These are phyloP conservation scores for Nesogale talazaci DNA, from an alignment of 2,113 vertebrate genomes.

Conservation along the genomic window DNA sequence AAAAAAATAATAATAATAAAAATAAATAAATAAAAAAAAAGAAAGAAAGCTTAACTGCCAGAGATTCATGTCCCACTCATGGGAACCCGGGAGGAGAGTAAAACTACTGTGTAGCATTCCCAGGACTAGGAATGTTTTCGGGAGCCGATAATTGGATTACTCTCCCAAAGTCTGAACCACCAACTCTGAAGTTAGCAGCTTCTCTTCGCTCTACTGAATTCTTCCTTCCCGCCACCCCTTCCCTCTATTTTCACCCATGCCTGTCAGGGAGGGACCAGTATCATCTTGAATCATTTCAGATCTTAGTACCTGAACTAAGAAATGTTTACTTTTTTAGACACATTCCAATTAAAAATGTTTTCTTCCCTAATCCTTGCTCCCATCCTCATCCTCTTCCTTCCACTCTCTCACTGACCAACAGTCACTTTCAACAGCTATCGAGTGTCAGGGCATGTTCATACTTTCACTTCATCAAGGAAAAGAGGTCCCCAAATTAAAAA, in stretches of 20 bases:
- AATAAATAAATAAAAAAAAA: too few relatives aligned
- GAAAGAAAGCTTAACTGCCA: too few relatives aligned
- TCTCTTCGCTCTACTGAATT: background rate
- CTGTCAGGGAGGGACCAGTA: background rate
- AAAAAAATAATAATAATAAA: too few relatives aligned
- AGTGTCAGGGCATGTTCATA: slow-evolving; percentile 27
- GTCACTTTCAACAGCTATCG: slow-evolving; percentile 25
- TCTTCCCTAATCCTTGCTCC: slow-evolving; percentile 14
- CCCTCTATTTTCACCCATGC: slow-evolving; percentile 8
- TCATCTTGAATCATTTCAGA: background rate
- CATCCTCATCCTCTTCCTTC: background rate
- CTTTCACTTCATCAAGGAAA: slow-evolving; percentile 42
- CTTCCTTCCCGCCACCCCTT: background rate
- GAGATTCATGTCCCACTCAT: too few relatives aligned
- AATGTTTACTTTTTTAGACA: slow-evolving; percentile 26
- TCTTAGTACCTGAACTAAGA: slow-evolving; percentile 48
- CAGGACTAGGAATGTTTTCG: too few relatives aligned
- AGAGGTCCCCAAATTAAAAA: slow-evolving; percentile 42
- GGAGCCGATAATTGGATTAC: too few relatives aligned
- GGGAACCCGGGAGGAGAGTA: too few relatives aligned
- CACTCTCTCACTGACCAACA: slow-evolving; percentile 15
- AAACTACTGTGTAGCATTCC: background rate
- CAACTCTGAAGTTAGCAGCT: background rate
- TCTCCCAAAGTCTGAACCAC: too few relatives aligned
- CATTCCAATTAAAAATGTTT: slow-evolving; percentile 16